phyloP scores from a whole-genome alignment of 2,113 vertebrate genomes.

The Hiodon alosoides region DNA sequence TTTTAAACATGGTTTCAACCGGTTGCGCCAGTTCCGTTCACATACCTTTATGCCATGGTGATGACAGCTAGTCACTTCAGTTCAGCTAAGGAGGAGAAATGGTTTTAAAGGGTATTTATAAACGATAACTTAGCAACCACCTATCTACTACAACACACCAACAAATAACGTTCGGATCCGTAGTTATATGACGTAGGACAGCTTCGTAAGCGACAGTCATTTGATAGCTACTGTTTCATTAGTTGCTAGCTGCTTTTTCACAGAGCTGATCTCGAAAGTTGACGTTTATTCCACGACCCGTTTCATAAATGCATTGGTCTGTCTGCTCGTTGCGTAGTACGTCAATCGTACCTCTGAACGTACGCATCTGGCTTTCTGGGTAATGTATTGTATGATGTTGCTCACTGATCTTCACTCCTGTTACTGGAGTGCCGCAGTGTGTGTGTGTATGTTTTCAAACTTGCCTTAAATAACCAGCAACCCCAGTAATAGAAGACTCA shows the following conservation, averaged over 20 bases:
- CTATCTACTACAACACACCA: not conserved
- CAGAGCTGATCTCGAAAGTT: not conserved
- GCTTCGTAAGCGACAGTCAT: not conserved
- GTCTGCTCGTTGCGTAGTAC: not conserved
- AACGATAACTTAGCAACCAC: not conserved
- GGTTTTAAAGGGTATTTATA: no score
- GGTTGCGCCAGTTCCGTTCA: no score
- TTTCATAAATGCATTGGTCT: not conserved
- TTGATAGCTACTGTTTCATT: not conserved
- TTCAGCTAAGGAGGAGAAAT: not conserved
- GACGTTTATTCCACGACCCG: conserved; percentile 1
- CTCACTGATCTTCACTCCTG: not conserved
- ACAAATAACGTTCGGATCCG: no score
- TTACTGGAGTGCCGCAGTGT: no score
- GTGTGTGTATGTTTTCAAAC: no score
- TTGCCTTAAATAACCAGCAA: no score
- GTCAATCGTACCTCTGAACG: not conserved
- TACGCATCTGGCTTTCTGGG: conserved; percentile 4
- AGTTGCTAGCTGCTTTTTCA: not conserved
- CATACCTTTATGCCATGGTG: conserved; percentile 4
- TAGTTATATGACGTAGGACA: no score
- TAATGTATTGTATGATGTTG: conserved; percentile 12
- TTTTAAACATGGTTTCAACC: no score
- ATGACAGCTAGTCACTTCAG: conserved; percentile 1
- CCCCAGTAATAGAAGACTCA: no score